Conservation (phyloP, 1,140 invertebrate genomes). For the Megathymus violae region DNA sequence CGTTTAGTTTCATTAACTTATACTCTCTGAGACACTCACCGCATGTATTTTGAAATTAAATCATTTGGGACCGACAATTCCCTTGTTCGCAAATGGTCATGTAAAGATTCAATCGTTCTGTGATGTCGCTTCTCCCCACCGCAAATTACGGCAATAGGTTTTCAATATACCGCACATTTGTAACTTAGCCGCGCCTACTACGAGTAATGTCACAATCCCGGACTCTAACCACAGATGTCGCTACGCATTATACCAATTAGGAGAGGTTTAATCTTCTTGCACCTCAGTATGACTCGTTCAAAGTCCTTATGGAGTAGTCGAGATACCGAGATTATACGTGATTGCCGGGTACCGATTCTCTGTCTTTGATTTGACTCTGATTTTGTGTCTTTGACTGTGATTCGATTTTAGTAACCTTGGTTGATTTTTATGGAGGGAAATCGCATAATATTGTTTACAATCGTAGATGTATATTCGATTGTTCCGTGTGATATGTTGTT, state of each 20-base stretch:
- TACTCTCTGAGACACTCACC: too few relatives aligned
- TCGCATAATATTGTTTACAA: too few relatives aligned
- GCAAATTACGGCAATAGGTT: conserved; percentile 73
- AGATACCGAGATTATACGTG: background rate
- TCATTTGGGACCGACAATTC: background rate
- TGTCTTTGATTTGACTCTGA: too few relatives aligned
- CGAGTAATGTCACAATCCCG: conserved; percentile 49
- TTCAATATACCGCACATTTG: conserved; percentile 69
- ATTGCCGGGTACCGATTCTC: background rate
- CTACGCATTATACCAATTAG: conserved; percentile 42
- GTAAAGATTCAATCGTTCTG: conserved; percentile 66
- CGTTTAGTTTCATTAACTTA: too few relatives aligned
- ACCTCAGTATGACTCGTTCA: background rate
- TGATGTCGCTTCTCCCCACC: conserved; percentile 64
- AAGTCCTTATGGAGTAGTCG: background rate
- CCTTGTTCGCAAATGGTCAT: conserved; percentile 44
- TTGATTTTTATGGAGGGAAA: too few relatives aligned
- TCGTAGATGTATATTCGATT: too few relatives aligned
- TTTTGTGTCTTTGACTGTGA: too few relatives aligned
- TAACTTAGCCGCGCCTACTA: conserved; percentile 53
- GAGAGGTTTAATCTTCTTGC: conserved; percentile 1
- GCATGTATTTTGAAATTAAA: background rate
- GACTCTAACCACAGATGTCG: conserved; percentile 41
- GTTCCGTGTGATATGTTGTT: too few relatives aligned
- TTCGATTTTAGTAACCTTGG: too few relatives aligned